phyloP scores from a whole-genome alignment of 2,888 invertebrate species.

The Amblyteles armatorius region DNA sequence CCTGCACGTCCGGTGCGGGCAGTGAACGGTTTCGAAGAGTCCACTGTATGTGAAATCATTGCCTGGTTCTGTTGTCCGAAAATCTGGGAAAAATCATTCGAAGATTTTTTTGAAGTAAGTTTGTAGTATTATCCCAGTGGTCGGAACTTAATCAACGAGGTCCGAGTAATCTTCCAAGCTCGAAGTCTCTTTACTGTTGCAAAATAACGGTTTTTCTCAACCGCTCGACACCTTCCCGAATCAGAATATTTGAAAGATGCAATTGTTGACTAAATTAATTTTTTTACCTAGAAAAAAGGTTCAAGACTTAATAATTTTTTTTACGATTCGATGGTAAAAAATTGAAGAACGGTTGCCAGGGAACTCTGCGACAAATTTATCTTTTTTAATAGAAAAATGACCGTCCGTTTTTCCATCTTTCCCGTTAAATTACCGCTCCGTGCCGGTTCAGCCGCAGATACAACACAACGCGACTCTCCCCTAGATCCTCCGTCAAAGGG shows the following conservation, averaged over 20 bases:
- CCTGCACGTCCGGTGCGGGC: background rate
- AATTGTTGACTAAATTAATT: background rate
- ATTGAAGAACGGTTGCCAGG: no score
- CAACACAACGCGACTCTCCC: background rate
- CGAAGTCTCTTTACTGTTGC: no score
- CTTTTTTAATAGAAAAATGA: background rate
- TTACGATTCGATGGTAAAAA: no score
- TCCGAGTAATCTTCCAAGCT: no score
- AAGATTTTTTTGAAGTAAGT: background rate
- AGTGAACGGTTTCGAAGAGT: conserved; percentile 11
- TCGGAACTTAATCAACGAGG: background rate
- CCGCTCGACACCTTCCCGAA: no score
- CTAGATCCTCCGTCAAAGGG: background rate
- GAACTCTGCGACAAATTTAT: no score
- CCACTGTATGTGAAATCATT: background rate
- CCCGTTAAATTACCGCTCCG: background rate
- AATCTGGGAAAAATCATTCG: background rate
- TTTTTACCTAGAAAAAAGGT: background rate
- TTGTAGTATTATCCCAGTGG: background rate
- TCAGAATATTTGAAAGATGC: background rate
- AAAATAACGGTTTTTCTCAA: no score
- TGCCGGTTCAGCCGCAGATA: background rate
- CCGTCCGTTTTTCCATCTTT: background rate
- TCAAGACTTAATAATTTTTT: no score
- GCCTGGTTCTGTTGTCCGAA: background rate